A percentile compares a stretch with the other conserved stretches of the same genome.
phyloP scores from a whole-genome alignment of 2,888 invertebrate genomes.

The Andrena bucephala region DNA sequence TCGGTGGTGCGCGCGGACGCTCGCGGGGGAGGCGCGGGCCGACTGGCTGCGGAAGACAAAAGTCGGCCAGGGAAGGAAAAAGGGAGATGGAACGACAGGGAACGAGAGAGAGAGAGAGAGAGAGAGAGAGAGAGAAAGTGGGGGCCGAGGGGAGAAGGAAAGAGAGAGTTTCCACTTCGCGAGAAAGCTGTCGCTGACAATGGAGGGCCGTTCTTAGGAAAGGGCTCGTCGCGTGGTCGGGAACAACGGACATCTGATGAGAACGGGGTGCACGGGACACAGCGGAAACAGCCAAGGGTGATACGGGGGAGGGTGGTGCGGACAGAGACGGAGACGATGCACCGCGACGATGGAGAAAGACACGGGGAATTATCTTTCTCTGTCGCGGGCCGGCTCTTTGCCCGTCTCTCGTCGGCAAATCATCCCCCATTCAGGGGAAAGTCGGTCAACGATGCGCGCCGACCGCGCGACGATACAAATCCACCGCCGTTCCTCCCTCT shows the following conservation, averaged over 20 bases:
- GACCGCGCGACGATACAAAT: conserved; percentile 59
- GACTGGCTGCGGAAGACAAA: conserved; percentile 54
- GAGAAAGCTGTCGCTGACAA: conserved; percentile 69
- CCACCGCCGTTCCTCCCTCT: conserved; percentile 3
- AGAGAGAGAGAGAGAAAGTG: too few species aligned
- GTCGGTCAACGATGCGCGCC: conserved; percentile 72
- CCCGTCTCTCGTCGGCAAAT: conserved; percentile 60
- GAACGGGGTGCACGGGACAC: conserved; percentile 56
- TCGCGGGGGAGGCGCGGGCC: conserved; percentile 1
- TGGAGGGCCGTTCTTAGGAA: conserved; percentile 62
- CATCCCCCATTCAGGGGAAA: conserved; percentile 70
- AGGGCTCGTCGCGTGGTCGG: conserved; percentile 59
- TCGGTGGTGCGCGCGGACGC: conserved; percentile 30
- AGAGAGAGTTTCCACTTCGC: conserved; percentile 66
- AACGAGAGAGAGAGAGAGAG: neutral
- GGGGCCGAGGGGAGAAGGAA: neutral
- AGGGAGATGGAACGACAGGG: conserved; percentile 15
- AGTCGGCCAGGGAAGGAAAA: conserved; percentile 50
- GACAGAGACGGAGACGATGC: conserved; percentile 4
- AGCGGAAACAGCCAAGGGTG: conserved; percentile 44
- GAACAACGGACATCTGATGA: conserved; percentile 65
- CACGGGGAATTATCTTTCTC: conserved; percentile 46
- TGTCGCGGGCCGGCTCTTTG: conserved; percentile 43
- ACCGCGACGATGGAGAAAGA: conserved; percentile 41
- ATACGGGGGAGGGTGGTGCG: conserved; percentile 19